Evolutionary conservation across 2,113 vertebrate species (phyloP).

Genomic region (Cariama cristata): DNA sequence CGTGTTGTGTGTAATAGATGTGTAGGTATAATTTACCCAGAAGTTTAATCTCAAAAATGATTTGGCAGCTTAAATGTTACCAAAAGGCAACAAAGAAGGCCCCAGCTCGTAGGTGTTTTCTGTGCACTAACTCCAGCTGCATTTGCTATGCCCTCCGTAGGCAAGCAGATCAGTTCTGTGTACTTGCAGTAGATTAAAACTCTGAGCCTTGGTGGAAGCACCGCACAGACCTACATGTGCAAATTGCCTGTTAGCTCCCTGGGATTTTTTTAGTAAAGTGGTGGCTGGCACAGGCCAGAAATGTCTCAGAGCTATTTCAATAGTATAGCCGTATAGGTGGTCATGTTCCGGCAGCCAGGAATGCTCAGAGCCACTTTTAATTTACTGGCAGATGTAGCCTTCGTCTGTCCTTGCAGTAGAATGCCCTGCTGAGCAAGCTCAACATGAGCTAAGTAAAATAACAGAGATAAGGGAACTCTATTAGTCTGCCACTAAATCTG

Average conservation of each 20-base stretch:
- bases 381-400: neutral
- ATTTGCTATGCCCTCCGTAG: neutral
- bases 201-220: neutral
- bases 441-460: constrained; percentile 38
- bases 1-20: neutral
- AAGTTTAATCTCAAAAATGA: neutral
- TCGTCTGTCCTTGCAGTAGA: neutral
- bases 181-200: neutral
- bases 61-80: neutral
- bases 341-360: neutral
- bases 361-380: neutral
- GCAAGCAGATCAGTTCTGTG: neutral
- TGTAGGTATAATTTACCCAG: neutral
- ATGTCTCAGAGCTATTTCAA: neutral
- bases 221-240: neutral
- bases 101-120: neutral
- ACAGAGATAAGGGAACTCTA: constrained; percentile 11
- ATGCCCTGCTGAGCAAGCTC: constrained; percentile 7
- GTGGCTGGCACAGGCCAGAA: neutral
- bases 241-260: neutral
- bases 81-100: neutral
- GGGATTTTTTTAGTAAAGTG: neutral
- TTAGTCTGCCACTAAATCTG: constrained; percentile 23
- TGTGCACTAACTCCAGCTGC: neutral
- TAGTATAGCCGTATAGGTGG: neutral